These are phyloP conservation scores for Nannobrachium achirus DNA, from an alignment of 2,113 vertebrate species.

Conservation along the genomic window DNA sequence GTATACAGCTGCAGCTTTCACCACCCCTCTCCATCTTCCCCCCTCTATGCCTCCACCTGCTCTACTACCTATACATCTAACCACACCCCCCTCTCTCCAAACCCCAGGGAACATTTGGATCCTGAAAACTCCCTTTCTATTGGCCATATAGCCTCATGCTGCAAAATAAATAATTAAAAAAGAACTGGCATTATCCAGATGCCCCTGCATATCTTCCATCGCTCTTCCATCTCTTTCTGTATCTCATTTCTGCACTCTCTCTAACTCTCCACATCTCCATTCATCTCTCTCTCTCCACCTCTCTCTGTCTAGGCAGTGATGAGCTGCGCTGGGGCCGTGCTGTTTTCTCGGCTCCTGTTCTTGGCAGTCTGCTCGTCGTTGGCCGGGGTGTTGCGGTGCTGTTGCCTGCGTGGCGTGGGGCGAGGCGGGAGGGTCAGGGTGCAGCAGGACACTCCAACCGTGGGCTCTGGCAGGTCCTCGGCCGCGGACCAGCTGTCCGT, in stretches of 20 bases:
- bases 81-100: no score
- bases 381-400: constrained; percentile 73
- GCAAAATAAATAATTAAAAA: no score
- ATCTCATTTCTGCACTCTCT: constrained; percentile 13
- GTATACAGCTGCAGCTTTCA: not conserved
- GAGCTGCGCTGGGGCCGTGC: constrained; percentile 47
- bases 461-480: constrained; percentile 82
- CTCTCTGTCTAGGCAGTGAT: constrained; percentile 33
- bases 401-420: constrained; percentile 69
- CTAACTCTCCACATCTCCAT: not conserved
- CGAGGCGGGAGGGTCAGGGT: constrained; percentile 77
- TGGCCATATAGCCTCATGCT: not conserved
- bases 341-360: constrained; percentile 67
- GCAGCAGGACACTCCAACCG: constrained; percentile 85
- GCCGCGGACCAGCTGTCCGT: constrained; percentile 80
- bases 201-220: not conserved
- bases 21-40: not conserved
- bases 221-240: not conserved
- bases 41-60: not conserved
- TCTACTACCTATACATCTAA: no score
- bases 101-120: no score
- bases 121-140: no score
- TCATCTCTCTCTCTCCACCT: constrained; percentile 23
- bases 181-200: not conserved
- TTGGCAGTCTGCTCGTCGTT: constrained; percentile 55